Evolutionary conservation across 2,888 invertebrate genomes (phyloP).

Genomic region (Pomacea canaliculata): DNA sequence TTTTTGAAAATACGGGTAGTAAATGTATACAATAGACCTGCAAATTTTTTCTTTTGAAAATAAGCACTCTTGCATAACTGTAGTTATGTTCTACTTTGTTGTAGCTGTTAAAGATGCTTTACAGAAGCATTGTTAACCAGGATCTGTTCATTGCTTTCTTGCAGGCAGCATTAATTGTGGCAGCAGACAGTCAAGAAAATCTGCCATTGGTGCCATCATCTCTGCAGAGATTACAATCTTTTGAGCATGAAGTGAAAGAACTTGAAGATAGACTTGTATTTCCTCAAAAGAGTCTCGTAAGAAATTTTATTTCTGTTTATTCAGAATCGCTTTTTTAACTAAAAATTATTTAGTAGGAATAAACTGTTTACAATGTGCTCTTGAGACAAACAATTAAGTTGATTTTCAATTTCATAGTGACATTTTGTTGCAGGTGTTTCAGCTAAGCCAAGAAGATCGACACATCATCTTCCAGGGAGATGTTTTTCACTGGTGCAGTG

Average conservation of each 20-base stretch:
- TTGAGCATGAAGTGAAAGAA: conserved; percentile 60
- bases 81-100: too few relatives aligned
- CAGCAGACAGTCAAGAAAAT: not conserved
- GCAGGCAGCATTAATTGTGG: not conserved
- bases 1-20: too few relatives aligned
- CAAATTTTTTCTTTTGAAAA: too few relatives aligned
- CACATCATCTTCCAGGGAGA: conserved; percentile 64
- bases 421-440: conserved; percentile 51
- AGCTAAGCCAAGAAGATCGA: conserved; percentile 59
- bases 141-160: not conserved
- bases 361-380: not conserved
- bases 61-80: too few relatives aligned
- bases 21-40: too few relatives aligned
- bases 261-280: conserved; percentile 64
- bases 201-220: conserved; percentile 1
- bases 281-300: conserved; percentile 57
- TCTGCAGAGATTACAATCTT: conserved; percentile 30
- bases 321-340: too few relatives aligned
- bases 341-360: too few relatives aligned
- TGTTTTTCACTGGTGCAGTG: conserved; percentile 54
- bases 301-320: conserved; percentile 24
- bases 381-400: too few relatives aligned
- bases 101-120: too few relatives aligned
- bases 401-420: not conserved
- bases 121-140: too few relatives aligned